These are phyloP conservation scores for Caenorhabditis sp. DNA, from an alignment of 2,888 invertebrate genomes.

Conservation along the genomic window DNA sequence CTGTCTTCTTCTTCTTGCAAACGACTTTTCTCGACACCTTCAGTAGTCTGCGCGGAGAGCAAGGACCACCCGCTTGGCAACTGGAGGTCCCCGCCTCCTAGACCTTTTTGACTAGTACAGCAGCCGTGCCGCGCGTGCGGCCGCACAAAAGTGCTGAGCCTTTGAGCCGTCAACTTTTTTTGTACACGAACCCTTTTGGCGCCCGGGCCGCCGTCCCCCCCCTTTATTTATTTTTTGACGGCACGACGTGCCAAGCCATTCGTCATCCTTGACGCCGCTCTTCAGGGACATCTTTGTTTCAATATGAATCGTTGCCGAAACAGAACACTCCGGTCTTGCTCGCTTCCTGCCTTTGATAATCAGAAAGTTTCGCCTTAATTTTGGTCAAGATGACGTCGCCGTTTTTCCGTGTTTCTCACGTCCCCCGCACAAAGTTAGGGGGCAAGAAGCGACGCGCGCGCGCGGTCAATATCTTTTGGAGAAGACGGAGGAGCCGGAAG, in stretches of 20 bases:
- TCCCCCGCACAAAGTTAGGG: slow-evolving; percentile 32
- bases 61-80: slow-evolving; percentile 35
- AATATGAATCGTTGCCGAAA: slow-evolving; percentile 24
- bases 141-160: slow-evolving; percentile 30
- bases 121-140: too few species aligned
- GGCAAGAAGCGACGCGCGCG: slow-evolving; percentile 2
- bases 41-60: slow-evolving; percentile 41
- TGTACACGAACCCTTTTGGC: slow-evolving; percentile 25
- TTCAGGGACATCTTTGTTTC: slow-evolving; percentile 43
- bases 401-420: slow-evolving; percentile 37
- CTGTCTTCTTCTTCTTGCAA: too few species aligned
- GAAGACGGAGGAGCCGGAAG: too few species aligned
- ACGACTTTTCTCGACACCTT: too few species aligned
- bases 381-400: too few species aligned
- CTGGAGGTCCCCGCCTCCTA: slow-evolving; percentile 16
- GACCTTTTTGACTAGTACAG: slow-evolving; percentile 28
- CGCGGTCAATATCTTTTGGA: slow-evolving; percentile 44
- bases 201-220: slow-evolving; percentile 21
- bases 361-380: too few species aligned
- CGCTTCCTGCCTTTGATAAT: too few species aligned
- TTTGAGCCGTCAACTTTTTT: slow-evolving; percentile 57
- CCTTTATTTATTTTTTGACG: slow-evolving; percentile 47
- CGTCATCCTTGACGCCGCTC: slow-evolving; percentile 42
- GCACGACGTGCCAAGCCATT: slow-evolving; percentile 42
- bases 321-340: slow-evolving; percentile 33